Conservation (phyloP, 2,797 vertebrate genomes). For the Myotis planiceps region DNA sequence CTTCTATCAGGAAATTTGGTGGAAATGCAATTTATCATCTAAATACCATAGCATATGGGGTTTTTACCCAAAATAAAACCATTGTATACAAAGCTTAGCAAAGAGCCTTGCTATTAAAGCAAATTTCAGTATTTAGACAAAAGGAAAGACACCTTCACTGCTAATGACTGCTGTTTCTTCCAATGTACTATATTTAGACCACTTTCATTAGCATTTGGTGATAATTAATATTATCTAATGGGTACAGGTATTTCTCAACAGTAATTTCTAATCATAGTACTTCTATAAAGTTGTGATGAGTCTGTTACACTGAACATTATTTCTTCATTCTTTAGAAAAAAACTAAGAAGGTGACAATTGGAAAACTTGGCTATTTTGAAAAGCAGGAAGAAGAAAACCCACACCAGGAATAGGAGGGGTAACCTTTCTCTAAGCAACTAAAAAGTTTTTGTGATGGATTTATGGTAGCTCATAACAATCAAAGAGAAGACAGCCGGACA, state of each 20-base stretch:
- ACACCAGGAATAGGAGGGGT: background rate
- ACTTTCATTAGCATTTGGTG: slow-evolving; percentile 24
- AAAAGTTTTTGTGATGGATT: slow-evolving; percentile 18
- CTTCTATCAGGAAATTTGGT: slow-evolving; percentile 28
- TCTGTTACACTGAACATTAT: background rate
- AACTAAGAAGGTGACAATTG: background rate
- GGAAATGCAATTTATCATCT: slow-evolving; percentile 49
- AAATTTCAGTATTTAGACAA: slow-evolving; percentile 44
- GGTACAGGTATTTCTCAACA: background rate
- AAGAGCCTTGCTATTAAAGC: slow-evolving; percentile 9
- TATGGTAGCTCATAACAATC: slow-evolving; percentile 25
- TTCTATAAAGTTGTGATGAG: slow-evolving; percentile 23
- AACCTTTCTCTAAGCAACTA: slow-evolving; percentile 7
- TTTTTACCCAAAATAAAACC: slow-evolving; percentile 7
- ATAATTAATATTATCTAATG: slow-evolving; percentile 23
- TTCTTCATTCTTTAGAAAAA: background rate
- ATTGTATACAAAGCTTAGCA: slow-evolving; percentile 28
- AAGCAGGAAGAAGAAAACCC: slow-evolving; percentile 37
- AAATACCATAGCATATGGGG: slow-evolving; percentile 28
- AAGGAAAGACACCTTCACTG: background rate
- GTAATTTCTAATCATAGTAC: background rate
- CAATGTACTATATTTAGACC: background rate
- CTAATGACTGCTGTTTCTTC: slow-evolving; percentile 36
- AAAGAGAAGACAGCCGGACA: slow-evolving; percentile 24
- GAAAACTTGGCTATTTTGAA: slow-evolving; percentile 33